Base-by-base conservation (phyloP, 2,113 vertebrate genomes). In the Paralichthys olivaceus region DNA sequence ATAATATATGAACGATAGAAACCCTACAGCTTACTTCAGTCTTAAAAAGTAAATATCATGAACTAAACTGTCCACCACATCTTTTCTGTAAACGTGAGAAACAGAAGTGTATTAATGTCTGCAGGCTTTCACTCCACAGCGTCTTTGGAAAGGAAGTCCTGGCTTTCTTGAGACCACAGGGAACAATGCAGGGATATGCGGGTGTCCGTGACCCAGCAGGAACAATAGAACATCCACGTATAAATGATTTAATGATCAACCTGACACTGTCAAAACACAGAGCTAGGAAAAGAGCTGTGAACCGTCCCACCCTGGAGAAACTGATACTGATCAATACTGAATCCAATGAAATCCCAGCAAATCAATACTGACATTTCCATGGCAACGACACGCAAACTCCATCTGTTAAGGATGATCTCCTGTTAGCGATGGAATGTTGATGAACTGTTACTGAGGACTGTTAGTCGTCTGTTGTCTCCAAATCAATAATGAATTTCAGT, bases 141-240 rank as follows among this genome's bases (percentile, higher is more conserved):
- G 5, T 40, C 13, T 25, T 60, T 9, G 2, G 29, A 19, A 56
- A 78, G 79, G 81, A 83, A 84, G 72, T 4, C 60, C 69, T 1
- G 0, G 51, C 14, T 65, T 34, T 64, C 71, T 1, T 5, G 43
- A 60, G 72, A 47, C 62, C 72, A 43, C 8, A 54, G 47, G 40
- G 63, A 87, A 81, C 89, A 85, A 71, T 77, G 53, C 14, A 40
- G 28, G 23, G 23, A 22, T 40, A 63, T 69, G 60, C 66, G 75
- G 71, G 59, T 66, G 49, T 20, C 19, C 1, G 28, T 70, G 76
- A 80, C 56, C 81, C n/a, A 56, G 26, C 56, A 68, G 59, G 63
- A 74, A 77, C 60, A 57, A 67, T 63, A 60, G 2, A 70, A 80
- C 49, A 34, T 34, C 12, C 17, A 28, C 4, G 19, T 45, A 54